A percentile compares a stretch with the other conserved stretches of the same genome.
Evolutionary conservation across 1,140 invertebrate species (phyloP).

Genomic region (Psilanteris sp.): DNA sequence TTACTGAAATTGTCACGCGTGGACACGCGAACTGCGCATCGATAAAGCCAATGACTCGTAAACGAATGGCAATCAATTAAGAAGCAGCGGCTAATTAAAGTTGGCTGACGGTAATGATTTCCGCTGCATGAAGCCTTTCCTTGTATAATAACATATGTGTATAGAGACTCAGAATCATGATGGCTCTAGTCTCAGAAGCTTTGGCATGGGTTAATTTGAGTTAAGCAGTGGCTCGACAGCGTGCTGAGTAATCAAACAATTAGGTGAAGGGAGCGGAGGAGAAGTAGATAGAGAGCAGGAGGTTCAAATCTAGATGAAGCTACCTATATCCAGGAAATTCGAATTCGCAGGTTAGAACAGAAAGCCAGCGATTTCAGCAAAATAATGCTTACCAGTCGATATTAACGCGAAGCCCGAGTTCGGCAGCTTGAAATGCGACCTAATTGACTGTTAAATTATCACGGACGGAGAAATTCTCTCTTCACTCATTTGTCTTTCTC

Average conservation of each 20-base stretch:
- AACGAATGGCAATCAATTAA: slow-evolving; percentile 74
- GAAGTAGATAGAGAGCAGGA: slow-evolving; percentile 38
- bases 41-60: slow-evolving; percentile 62
- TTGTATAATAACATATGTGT: slow-evolving; percentile 60
- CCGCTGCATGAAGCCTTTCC: slow-evolving; percentile 55
- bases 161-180: slow-evolving; percentile 58
- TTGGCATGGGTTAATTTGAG: slow-evolving; percentile 73
- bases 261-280: slow-evolving; percentile 68
- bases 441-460: slow-evolving; percentile 79
- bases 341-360: slow-evolving; percentile 65
- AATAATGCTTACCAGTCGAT: slow-evolving; percentile 78
- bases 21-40: slow-evolving; percentile 63
- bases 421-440: slow-evolving; percentile 70
- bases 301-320: slow-evolving; percentile 55
- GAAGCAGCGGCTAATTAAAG: slow-evolving; percentile 74
- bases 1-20: slow-evolving; percentile 65
- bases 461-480: slow-evolving; percentile 65
- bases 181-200: slow-evolving; percentile 63
- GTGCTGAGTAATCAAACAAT: slow-evolving; percentile 81
- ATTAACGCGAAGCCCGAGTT: slow-evolving; percentile 72
- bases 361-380: slow-evolving; percentile 74
- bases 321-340: slow-evolving; percentile 63
- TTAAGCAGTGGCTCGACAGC: slow-evolving; percentile 75
- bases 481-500: slow-evolving; percentile 55
- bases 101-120: slow-evolving; percentile 69